Conservation (phyloP, 2,113 vertebrate species). For the Lophochroa leadbeateri region DNA sequence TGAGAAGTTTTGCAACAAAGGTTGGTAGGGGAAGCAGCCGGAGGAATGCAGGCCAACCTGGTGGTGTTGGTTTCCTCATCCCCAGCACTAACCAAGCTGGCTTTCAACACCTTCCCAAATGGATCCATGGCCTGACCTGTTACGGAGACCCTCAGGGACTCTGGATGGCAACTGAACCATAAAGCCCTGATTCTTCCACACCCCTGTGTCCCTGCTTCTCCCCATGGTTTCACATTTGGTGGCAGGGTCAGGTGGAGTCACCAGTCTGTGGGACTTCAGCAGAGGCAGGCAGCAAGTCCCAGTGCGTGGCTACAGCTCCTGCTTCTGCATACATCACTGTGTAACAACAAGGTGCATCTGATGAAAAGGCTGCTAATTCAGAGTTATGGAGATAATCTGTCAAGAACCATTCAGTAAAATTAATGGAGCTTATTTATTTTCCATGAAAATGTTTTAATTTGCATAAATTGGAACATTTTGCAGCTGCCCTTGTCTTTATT, state of each 20-base stretch:
- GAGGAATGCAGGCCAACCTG: not conserved
- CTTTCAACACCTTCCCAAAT: not conserved
- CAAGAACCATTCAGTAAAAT: conserved; percentile 46
- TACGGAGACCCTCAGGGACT: not conserved
- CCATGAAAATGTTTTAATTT: conserved; percentile 64
- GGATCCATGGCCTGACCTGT: not conserved
- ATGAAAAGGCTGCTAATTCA: conserved; percentile 29
- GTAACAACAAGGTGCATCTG: not conserved
- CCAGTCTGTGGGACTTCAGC: not conserved
- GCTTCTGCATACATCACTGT: not conserved
- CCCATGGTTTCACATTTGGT: not conserved
- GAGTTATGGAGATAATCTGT: conserved; percentile 27
- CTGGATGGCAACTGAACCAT: not conserved
- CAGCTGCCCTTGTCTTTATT: conserved; percentile 55
- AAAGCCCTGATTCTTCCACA: not conserved
- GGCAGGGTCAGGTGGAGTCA: not conserved
- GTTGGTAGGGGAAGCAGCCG: not conserved
- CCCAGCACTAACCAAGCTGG: not conserved
- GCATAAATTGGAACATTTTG: conserved; percentile 65
- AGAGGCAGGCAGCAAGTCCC: not conserved
- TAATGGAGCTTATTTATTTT: conserved; percentile 62
- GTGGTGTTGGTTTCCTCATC: not conserved
- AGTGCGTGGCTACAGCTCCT: not conserved
- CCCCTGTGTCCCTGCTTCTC: not conserved
- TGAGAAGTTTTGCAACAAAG: not conserved